Evolutionary conservation across 2,113 vertebrate genomes (phyloP), one percentile per base, ranked within the genome.

Genomic region (Bucco capensis): DNA sequence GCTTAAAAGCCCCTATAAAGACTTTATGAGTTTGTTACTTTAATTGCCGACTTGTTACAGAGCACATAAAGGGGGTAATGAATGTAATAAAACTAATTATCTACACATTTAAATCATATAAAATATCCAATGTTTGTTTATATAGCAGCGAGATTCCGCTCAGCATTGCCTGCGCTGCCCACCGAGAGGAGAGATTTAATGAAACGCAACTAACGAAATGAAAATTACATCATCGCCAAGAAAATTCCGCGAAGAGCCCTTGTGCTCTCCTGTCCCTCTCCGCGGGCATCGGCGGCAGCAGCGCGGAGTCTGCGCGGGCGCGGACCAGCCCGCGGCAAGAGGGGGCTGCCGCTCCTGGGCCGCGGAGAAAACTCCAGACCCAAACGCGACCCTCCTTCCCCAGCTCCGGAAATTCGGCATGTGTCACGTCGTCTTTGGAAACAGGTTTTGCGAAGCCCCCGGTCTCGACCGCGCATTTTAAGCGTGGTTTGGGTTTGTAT

Each of bases 1-100:
- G 97, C 97, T 97, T 98, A 97, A 98, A 97, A 97, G 97, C 97
- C 97, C 96, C 97, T 95, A 95, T 97, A 98, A 99, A 98, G 98
- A 97, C 97, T 98, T 97, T 95, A 96, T 97, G 97, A 98, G 97
- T 99, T 98, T 97, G 98, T 98, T 99, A 98, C 97, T 98, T 98
- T 98, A 98, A 99, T 99, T 98, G 98, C 90, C 97, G 97, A 98
- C 97, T 98, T 98, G 97, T 98, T 98, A 98, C 97, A 97, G 97
- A 98, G 96, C 98, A 97, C 97, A 98, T 98, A 98, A 98, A 98
- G 92, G 97, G 94, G 98, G 98, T 98, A 98, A 99, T 99, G 98
- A 98, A 98, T 98, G 98, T 96, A 98, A 98, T 98, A 98, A 98
- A 98, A 97, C 97, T 97, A 99, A 99, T 99, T 99, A 98, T 96